These are phyloP conservation scores for Sebastes ruberrimus DNA, from an alignment of 2,797 vertebrate species.

Conservation along the genomic window DNA sequence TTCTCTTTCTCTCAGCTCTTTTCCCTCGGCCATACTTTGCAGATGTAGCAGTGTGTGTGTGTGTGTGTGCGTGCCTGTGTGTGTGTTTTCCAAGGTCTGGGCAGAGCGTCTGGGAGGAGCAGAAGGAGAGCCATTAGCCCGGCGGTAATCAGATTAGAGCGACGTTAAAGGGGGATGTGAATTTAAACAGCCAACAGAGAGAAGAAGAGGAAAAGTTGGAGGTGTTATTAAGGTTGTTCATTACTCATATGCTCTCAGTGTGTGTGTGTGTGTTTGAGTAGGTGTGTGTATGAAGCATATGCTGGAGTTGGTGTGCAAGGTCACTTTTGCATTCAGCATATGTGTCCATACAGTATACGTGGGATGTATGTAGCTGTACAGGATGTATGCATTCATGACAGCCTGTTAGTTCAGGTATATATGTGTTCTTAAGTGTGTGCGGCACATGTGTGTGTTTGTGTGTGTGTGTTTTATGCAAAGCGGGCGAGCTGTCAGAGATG, in stretches of 20 bases:
- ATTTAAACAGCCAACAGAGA: conserved; percentile 80
- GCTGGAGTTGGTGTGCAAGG: conserved; percentile 47
- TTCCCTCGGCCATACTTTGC: conserved; percentile 70
- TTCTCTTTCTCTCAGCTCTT: conserved; percentile 66
- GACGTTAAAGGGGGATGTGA: conserved; percentile 89
- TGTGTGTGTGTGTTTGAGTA: conserved; percentile 27
- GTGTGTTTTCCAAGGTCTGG: conserved; percentile 94
- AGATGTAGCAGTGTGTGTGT: conserved; percentile 69
- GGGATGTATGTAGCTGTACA: conserved; percentile 6
- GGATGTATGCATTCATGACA: not conserved
- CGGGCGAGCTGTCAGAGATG: conserved; percentile 79
- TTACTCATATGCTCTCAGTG: conserved; percentile 72
- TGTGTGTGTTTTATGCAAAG: conserved; percentile 67
- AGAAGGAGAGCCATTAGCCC: conserved; percentile 90
- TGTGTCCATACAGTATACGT: not conserved
- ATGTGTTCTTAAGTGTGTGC: not conserved
- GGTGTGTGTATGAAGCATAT: conserved; percentile 34
- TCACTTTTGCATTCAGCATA: conserved; percentile 33
- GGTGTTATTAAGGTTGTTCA: conserved; percentile 87
- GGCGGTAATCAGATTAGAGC: conserved; percentile 87
- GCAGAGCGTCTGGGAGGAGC: conserved; percentile 94
- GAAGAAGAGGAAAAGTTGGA: conserved; percentile 82
- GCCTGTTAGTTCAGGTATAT: not conserved
- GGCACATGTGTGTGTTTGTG: not conserved
- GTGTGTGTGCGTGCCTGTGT: conserved; percentile 15